Evolutionary conservation across 1,140 invertebrate species (phyloP).

Genomic region (Megalonaias nervosa): DNA sequence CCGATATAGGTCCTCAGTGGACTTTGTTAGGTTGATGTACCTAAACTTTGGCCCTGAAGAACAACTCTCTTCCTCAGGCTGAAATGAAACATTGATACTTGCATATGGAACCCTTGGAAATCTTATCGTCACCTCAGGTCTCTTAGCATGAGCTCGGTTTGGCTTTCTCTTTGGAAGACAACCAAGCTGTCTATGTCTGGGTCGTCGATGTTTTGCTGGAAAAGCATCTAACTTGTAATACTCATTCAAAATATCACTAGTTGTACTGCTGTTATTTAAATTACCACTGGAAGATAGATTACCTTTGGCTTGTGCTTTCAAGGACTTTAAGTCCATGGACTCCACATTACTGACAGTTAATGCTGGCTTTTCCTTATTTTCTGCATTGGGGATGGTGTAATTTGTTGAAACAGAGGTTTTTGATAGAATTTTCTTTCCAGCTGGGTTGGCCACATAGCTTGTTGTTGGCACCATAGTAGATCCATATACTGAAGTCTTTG

Average conservation of each 20-base stretch:
- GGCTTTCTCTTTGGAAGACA: slow-evolving; percentile 31
- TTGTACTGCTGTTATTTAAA: slow-evolving; percentile 25
- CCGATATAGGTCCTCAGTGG: slow-evolving; percentile 44
- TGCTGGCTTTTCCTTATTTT: slow-evolving; percentile 33
- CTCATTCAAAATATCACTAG: slow-evolving; percentile 26
- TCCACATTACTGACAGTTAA: slow-evolving; percentile 62
- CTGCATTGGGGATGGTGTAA: slow-evolving; percentile 48
- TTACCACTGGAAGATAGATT: slow-evolving; percentile 34
- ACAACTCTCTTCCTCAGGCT: slow-evolving; percentile 37
- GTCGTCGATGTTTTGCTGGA: slow-evolving; percentile 38
- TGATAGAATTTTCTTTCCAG: slow-evolving; percentile 51
- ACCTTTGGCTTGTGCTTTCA: slow-evolving; percentile 59
- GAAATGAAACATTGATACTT: slow-evolving; percentile 54
- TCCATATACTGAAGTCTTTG: slow-evolving; percentile 33
- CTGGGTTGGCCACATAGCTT: slow-evolving; percentile 22
- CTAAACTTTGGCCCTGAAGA: slow-evolving; percentile 46
- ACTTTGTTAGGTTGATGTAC: slow-evolving; percentile 51
- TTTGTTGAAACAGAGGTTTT: slow-evolving; percentile 60
- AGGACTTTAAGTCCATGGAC: slow-evolving; percentile 56
- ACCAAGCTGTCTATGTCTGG: slow-evolving; percentile 35
- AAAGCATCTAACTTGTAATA: slow-evolving; percentile 51
- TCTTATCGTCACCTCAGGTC: slow-evolving; percentile 47
- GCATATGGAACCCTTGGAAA: slow-evolving; percentile 59
- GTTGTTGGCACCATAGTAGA: slow-evolving; percentile 22
- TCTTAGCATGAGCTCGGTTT: slow-evolving; percentile 33